These are phyloP conservation scores for Drosophila colorata DNA, from an alignment of 2,888 invertebrate genomes.

Conservation along the genomic window DNA sequence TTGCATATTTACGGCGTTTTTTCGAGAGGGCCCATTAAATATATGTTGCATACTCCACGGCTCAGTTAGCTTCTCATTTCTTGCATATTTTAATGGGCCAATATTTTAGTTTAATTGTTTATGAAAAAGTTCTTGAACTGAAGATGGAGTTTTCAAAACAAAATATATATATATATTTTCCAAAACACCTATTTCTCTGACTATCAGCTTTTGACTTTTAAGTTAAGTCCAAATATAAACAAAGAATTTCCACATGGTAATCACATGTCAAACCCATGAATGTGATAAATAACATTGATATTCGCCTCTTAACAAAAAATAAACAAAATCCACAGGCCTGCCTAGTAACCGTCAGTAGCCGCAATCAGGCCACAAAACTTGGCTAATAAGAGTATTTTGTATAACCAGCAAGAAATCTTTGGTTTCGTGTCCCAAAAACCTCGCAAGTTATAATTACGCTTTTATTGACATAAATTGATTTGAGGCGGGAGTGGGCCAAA, in stretches of 20 bases:
- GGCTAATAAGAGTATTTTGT: constrained; percentile 3
- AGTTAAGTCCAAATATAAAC: constrained; percentile 18
- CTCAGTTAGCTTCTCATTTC: too few species aligned
- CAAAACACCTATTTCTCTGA: too few species aligned
- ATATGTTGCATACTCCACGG: constrained; percentile 10
- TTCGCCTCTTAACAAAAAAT: background rate
- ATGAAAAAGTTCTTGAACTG: too few species aligned
- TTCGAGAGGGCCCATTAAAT: background rate
- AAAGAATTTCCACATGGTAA: background rate
- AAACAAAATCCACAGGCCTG: background rate
- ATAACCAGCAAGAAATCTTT: constrained; percentile 5
- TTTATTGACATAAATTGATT: constrained; percentile 32
- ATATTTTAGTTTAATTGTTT: too few species aligned
- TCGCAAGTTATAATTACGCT: constrained; percentile 20
- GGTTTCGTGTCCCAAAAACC: constrained; percentile 5
- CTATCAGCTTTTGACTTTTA: background rate
- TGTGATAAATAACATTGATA: constrained; percentile 1
- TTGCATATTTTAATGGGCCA: constrained; percentile 5
- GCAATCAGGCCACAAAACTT: background rate
- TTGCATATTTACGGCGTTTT: background rate
- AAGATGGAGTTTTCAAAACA: background rate
- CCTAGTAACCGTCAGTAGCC: background rate
- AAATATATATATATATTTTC: too few species aligned
- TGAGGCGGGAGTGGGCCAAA: background rate
- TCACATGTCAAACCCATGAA: background rate